A percentile compares a stretch with the other conserved stretches of the same genome.
Evolutionary conservation across 2,888 invertebrate species (phyloP).

Genomic region (Macaria notata): DNA sequence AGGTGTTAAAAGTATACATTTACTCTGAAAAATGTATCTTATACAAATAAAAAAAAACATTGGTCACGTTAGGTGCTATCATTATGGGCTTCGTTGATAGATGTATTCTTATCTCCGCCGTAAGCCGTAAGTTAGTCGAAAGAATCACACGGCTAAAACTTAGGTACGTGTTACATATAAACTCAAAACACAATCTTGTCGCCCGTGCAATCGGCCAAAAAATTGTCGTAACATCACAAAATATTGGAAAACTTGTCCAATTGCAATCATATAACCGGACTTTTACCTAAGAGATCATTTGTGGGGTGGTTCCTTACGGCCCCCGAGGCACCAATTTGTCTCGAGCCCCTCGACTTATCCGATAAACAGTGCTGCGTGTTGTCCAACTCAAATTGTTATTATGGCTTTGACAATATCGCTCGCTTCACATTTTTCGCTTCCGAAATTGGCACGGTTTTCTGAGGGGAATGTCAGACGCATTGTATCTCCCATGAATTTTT

Average conservation of each 20-base stretch:
- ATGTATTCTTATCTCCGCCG: too few relatives aligned
- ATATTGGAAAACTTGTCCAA: not conserved
- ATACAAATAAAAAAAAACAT: too few relatives aligned
- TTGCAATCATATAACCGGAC: conserved; percentile 24
- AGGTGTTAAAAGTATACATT: too few relatives aligned
- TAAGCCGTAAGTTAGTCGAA: too few relatives aligned
- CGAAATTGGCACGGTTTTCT: conserved; percentile 11
- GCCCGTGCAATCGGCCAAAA: too few relatives aligned
- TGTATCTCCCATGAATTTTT: not conserved
- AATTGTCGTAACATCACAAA: too few relatives aligned
- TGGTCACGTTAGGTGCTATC: too few relatives aligned
- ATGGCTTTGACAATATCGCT: conserved; percentile 34
- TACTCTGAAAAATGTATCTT: too few relatives aligned
- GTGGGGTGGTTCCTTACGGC: conserved; percentile 25
- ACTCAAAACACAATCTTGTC: too few relatives aligned
- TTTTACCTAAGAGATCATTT: conserved; percentile 21
- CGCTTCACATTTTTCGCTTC: conserved; percentile 21
- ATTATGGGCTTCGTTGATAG: too few relatives aligned
- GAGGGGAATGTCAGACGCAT: conserved; percentile 4
- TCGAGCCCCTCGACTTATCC: conserved; percentile 30
- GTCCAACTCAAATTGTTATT: conserved; percentile 34
- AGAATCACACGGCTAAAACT: too few relatives aligned
- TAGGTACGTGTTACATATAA: too few relatives aligned
- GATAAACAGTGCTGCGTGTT: conserved; percentile 39
- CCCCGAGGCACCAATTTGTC: conserved; percentile 32